Percentiles rank a stretch among this genome's conserved stretches.
Evolutionary conservation across 2,888 invertebrate species (phyloP).

Genomic region (Palloptera scutellata): DNA sequence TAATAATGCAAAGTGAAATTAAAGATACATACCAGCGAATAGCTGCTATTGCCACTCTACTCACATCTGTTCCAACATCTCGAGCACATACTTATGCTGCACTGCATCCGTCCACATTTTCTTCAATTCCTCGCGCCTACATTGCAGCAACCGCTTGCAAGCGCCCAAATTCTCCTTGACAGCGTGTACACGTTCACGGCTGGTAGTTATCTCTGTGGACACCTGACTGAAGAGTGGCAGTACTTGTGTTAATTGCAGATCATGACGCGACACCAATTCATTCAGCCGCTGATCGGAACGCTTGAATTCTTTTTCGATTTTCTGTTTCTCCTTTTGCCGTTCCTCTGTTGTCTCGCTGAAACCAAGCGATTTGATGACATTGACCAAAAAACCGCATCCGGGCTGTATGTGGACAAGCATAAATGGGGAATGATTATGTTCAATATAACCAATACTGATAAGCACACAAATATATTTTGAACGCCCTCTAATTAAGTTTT

Average conservation of each 20-base stretch:
- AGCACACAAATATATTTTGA: conserved; percentile 5
- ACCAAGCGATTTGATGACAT: conserved; percentile 92
- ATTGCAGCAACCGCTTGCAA: conserved; percentile 85
- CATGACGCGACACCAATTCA: conserved; percentile 86
- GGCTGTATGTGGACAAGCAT: conserved; percentile 68
- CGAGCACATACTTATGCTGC: conserved; percentile 91
- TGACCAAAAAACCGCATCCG: conserved; percentile 81
- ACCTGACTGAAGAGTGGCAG: conserved; percentile 78
- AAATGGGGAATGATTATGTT: background rate
- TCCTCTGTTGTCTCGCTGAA: conserved; percentile 95
- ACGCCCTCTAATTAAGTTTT: conserved; percentile 25
- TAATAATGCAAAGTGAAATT: background rate
- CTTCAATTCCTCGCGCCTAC: conserved; percentile 90
- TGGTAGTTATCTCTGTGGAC: conserved; percentile 78
- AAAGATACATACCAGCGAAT: background rate
- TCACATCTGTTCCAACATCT: conserved; percentile 85
- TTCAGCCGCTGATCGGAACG: conserved; percentile 89
- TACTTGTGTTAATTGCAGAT: conserved; percentile 80
- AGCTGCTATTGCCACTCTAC: conserved; percentile 17
- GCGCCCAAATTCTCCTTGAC: conserved; percentile 84
- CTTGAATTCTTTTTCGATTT: conserved; percentile 92
- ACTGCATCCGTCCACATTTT: conserved; percentile 94
- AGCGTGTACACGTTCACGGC: conserved; percentile 77
- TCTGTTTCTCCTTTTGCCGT: conserved; percentile 89
- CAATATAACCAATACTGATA: conserved; percentile 3